Base-by-base conservation (phyloP, 2,113 vertebrate genomes). In the Platanista minor region DNA sequence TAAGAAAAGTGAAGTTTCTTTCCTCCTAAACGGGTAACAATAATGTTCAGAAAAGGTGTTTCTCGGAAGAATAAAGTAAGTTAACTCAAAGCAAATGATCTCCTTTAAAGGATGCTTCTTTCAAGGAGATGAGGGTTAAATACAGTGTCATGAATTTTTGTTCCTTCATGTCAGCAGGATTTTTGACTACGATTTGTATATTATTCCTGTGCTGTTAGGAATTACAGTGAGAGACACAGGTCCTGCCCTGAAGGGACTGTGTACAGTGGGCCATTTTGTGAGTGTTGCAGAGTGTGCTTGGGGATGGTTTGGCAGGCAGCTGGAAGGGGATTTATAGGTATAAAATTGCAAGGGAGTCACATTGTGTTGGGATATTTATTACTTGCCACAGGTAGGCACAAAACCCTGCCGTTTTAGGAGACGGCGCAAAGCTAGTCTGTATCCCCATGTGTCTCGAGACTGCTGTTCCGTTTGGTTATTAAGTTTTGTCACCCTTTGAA, bases 131-230 rank as follows among this genome's bases (percentile, higher is more conserved):
- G 23, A 10, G 29, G 7, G 8, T 15, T 20, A 15, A 15, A 12
- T 12, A 25, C 27, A 4, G 17, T 0, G 8, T 6, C 4, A 0
- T n/a, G 54, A 6, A 2, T 31, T 46, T 43, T 15, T 8, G 0
- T 25, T 54, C 74, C 17, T 39, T 46, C 1, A 0, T 4, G 15
- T 20, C 49, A 2, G 0, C 36, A 1, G 6, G 1, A 6, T 57
- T 46, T n/a, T 6, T 80, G 17, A 3, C 59, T 3, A 5, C 3
- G 14, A 13, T 49, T 62, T 36, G 29, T 86, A 6, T 23, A 0
- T 49, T 17, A 9, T 15, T 59, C n/a, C 25, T 6, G 25, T 12
- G 74, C 39, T 52, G 1, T 61, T 12, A 5, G 67, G 87, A 61
- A 1, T 23, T 18, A 1, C 2, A 13, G 15, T 3, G 90, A 62